Evolutionary conservation across 2,797 vertebrate genomes (phyloP).

Genomic region (Rhincodon typus): DNA sequence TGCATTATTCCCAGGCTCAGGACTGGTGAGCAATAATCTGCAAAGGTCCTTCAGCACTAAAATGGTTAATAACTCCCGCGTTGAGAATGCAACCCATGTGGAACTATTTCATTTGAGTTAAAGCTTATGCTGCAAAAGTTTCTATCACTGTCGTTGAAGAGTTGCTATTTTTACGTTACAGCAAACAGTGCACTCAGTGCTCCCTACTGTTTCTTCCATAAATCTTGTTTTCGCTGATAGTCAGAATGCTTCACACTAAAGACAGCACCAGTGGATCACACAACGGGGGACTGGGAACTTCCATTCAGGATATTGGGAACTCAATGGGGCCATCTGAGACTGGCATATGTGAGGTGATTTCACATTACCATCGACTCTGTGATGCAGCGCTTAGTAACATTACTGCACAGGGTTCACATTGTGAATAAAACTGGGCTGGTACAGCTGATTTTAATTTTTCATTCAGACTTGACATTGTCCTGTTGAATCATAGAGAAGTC

Average conservation of each 20-base stretch:
- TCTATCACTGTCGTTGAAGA: not conserved
- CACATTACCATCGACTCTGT: not conserved
- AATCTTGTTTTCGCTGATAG: not conserved
- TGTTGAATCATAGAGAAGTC: not conserved
- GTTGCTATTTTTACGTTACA: not conserved
- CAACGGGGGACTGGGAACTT: not conserved
- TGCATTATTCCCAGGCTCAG: not conserved
- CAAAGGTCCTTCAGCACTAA: not conserved
- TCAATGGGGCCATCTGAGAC: not conserved
- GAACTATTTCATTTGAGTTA: not conserved
- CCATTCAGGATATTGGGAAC: not conserved
- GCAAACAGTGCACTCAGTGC: not conserved
- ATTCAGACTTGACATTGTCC: not conserved
- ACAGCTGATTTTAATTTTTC: not conserved
- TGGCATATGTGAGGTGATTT: not conserved
- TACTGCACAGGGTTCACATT: not conserved
- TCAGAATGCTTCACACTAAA: not conserved
- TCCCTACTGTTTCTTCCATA: not conserved
- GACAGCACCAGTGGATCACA: not conserved
- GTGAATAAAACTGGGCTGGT: not conserved
- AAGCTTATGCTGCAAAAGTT: not conserved
- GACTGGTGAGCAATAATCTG: not conserved
- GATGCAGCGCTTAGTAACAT: not conserved
- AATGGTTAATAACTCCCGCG: not conserved
- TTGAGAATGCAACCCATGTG: not conserved